Evolutionary conservation across 2,888 invertebrate genomes (phyloP).

Genomic region (Zhuqinia jingwanae): DNA sequence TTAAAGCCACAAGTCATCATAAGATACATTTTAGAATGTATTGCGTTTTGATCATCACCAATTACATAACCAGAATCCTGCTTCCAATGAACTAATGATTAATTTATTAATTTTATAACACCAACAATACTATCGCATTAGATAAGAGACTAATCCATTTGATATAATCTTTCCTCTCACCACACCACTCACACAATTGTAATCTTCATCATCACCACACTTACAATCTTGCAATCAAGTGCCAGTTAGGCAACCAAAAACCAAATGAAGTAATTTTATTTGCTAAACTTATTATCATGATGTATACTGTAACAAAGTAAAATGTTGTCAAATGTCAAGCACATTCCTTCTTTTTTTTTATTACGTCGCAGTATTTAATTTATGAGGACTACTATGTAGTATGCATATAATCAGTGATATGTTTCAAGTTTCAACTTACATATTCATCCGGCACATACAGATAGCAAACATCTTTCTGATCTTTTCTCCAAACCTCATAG

Average conservation of each 20-base stretch:
- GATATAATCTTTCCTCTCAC: too few species aligned
- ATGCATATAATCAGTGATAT: too few species aligned
- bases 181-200: neutral
- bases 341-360: constrained; percentile 17
- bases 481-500: constrained; percentile 86
- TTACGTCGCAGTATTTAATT: constrained; percentile 23
- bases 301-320: neutral
- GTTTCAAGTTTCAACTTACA: constrained; percentile 82
- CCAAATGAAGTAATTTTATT: constrained; percentile 2
- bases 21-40: too few species aligned
- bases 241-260: neutral
- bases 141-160: neutral
- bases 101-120: too few species aligned
- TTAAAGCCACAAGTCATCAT: too few species aligned
- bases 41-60: too few species aligned
- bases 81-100: too few species aligned
- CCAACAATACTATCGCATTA: neutral
- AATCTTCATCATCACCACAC: neutral
- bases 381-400: too few species aligned
- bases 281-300: constrained; percentile 1
- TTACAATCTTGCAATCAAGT: too few species aligned
- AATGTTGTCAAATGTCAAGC: neutral
- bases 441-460: constrained; percentile 87
- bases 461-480: constrained; percentile 86
- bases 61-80: too few species aligned